These are phyloP conservation scores for Drosophila mettleri DNA, from an alignment of 2,888 invertebrate species.

Conservation along the genomic window DNA sequence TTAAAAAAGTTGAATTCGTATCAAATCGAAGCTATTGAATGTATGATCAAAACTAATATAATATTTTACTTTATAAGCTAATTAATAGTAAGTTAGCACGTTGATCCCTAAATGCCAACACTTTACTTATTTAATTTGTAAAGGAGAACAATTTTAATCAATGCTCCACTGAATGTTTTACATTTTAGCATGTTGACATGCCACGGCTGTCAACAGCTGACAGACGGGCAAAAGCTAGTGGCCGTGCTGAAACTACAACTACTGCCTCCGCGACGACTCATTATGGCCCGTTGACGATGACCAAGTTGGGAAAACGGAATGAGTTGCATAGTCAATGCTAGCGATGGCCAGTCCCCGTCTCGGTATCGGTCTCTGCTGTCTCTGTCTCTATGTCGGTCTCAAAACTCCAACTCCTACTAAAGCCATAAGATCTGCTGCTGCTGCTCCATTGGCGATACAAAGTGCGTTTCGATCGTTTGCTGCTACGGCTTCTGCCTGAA, in stretches of 20 bases:
- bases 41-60: too few relatives aligned
- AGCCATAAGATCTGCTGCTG: conserved; percentile 17
- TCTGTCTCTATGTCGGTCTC: too few relatives aligned
- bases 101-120: conserved; percentile 4
- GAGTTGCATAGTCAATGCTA: conserved; percentile 68
- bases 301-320: conserved; percentile 79
- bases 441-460: conserved; percentile 50
- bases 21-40: too few relatives aligned
- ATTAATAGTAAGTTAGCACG: too few relatives aligned
- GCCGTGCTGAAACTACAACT: neutral
- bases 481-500: conserved; percentile 33
- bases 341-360: conserved; percentile 37
- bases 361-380: too few relatives aligned
- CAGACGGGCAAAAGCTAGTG: conserved; percentile 43
- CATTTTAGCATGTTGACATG: conserved; percentile 79
- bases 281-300: conserved; percentile 76
- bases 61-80: too few relatives aligned
- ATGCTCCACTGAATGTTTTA: conserved; percentile 68
- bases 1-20: too few relatives aligned
- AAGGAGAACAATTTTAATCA: conserved; percentile 71
- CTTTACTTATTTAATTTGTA: conserved; percentile 22
- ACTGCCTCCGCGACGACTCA: conserved; percentile 54
- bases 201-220: conserved; percentile 80
- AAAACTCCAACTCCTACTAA: conserved; percentile 6
- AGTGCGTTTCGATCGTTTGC: conserved; percentile 64